Conservation (phyloP, 2,797 vertebrate species). For the Scleropages formosus region DNA sequence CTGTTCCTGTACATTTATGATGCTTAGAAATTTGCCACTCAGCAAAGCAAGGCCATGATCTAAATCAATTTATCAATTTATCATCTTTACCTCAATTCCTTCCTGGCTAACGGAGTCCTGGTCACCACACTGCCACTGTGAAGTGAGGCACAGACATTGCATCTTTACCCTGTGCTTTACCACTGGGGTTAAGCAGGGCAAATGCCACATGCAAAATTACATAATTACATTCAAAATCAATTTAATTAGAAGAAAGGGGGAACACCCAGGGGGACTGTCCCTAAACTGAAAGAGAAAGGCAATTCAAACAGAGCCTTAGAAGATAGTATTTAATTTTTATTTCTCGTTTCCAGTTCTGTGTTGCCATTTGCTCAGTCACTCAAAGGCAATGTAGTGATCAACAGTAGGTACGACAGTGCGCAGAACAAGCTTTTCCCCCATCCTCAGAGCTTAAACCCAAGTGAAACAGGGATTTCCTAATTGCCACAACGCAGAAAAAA, state of each 20-base stretch:
- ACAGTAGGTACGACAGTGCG: conserved; percentile 29
- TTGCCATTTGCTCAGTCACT: conserved; percentile 60
- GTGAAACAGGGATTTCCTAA: not conserved
- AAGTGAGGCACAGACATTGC: too few species aligned
- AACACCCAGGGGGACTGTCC: not conserved
- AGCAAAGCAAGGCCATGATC: not conserved
- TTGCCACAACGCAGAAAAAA: conserved; percentile 54
- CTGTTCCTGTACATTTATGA: too few species aligned
- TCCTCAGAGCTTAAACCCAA: not conserved
- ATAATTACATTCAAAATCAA: too few species aligned
- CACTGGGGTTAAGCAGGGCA: not conserved
- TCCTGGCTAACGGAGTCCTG: too few species aligned
- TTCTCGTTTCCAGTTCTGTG: conserved; percentile 71
- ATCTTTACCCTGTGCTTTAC: too few species aligned
- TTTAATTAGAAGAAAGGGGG: too few species aligned
- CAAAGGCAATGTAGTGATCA: conserved; percentile 51
- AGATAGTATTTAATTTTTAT: conserved; percentile 38
- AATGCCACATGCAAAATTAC: not conserved
- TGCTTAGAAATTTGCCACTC: not conserved
- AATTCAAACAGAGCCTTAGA: not conserved
- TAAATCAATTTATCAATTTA: too few species aligned
- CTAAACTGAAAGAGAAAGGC: not conserved
- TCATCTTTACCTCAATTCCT: too few species aligned
- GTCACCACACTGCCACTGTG: too few species aligned
- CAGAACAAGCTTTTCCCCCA: not conserved